Evolutionary conservation across 2,888 invertebrate genomes (phyloP).

Genomic region (Thereva unica): DNA sequence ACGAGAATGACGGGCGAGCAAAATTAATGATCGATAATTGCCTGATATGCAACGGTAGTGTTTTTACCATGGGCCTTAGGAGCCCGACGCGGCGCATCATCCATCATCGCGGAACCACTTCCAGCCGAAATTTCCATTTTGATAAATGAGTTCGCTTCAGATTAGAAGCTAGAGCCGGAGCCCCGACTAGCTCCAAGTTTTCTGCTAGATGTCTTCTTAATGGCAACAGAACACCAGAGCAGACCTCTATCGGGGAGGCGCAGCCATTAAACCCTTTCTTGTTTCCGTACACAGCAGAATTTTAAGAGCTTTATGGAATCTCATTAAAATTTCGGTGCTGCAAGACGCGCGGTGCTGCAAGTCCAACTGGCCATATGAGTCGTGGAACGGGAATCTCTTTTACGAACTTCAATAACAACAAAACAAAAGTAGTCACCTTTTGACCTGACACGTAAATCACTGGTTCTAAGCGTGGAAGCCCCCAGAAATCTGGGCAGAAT

Average conservation of each 20-base stretch:
- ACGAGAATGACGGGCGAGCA: conserved; percentile 35
- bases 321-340: no score
- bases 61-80: conserved; percentile 29
- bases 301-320: no score
- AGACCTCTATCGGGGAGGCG: no score
- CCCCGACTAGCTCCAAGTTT: conserved; percentile 10
- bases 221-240: no score
- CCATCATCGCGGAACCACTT: conserved; percentile 34
- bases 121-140: conserved; percentile 13
- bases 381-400: conserved; percentile 4
- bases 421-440: conserved; percentile 10
- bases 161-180: conserved; percentile 29
- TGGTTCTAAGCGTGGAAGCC: conserved; percentile 13
- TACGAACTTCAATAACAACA: no score
- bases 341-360: no score
- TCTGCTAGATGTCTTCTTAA: no score
- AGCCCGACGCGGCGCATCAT: conserved; percentile 29
- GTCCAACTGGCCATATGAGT: no score
- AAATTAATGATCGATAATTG: conserved; percentile 42
- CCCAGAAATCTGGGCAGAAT: conserved; percentile 6
- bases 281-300: no score
- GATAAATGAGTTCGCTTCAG: conserved; percentile 38
- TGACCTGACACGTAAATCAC: conserved; percentile 1
- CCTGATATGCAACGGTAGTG: conserved; percentile 39
- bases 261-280: no score